Conservation (phyloP, 2,888 invertebrate species). For the Pyrgus malvae region DNA sequence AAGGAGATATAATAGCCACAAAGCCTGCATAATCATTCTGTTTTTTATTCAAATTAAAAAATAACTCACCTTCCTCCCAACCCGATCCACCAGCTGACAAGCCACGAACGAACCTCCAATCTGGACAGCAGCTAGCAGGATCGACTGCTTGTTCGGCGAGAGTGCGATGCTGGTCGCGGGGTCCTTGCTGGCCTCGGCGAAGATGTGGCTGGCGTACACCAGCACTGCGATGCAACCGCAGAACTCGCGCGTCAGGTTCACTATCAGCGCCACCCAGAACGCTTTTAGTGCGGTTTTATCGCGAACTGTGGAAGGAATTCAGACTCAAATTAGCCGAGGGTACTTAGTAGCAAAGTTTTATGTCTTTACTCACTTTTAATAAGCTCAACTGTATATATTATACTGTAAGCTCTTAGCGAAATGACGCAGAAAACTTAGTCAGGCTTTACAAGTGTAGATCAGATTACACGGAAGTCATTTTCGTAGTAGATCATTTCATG, state of each 20-base stretch:
- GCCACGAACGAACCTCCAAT: constrained; percentile 71
- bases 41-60: background rate
- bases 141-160: constrained; percentile 71
- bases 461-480: no score
- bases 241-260: constrained; percentile 70
- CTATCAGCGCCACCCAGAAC: constrained; percentile 72
- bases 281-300: constrained; percentile 68
- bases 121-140: constrained; percentile 67
- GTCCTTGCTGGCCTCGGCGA: constrained; percentile 59
- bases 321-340: background rate
- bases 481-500: no score
- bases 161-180: constrained; percentile 54
- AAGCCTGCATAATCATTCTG: no score
- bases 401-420: no score
- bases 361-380: no score
- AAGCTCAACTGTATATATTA: no score
- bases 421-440: no score
- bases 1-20: no score
- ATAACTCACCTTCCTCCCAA: constrained; percentile 62
- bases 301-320: constrained; percentile 45
- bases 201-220: constrained; percentile 74
- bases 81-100: constrained; percentile 69
- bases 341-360: no score
- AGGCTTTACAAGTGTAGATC: no score
- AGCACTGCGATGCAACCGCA: constrained; percentile 74